These are phyloP conservation scores for Oxyteleia sp. DNA, from an alignment of 2,888 invertebrate species.

Conservation along the genomic window DNA sequence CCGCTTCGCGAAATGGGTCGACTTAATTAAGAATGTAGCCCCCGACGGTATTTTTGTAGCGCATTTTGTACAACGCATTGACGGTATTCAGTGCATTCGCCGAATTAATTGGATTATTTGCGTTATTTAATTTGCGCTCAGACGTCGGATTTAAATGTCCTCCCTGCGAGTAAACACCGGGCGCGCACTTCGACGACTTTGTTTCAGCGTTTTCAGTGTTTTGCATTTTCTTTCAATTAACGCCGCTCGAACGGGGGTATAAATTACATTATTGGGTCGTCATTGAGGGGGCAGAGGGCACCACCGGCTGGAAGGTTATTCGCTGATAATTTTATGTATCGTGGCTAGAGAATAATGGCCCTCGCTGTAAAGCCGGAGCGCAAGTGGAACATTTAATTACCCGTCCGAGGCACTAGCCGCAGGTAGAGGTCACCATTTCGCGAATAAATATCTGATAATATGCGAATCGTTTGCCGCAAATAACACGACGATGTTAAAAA, in stretches of 20 bases:
- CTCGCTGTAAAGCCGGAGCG: background rate
- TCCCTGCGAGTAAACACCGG: slow-evolving; percentile 16
- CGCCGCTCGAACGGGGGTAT: slow-evolving; percentile 6
- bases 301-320: background rate
- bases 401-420: too few relatives aligned
- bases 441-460: background rate
- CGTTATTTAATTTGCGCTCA: slow-evolving; percentile 54
- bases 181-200: slow-evolving; percentile 7
- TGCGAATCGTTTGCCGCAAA: background rate
- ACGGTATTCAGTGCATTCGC: slow-evolving; percentile 39
- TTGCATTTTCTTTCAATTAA: slow-evolving; percentile 45
- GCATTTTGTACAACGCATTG: slow-evolving; percentile 46
- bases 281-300: background rate
- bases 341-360: background rate
- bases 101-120: slow-evolving; percentile 62
- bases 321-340: background rate
- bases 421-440: background rate
- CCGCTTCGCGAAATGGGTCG: slow-evolving; percentile 41
- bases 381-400: slow-evolving; percentile 14
- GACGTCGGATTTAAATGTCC: slow-evolving; percentile 31
- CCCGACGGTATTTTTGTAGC: slow-evolving; percentile 43
- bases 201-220: slow-evolving; percentile 26
- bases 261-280: slow-evolving; percentile 28
- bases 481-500: too few relatives aligned
- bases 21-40: slow-evolving; percentile 50